These are phyloP conservation scores for Polydrusus pterygomalis DNA, from an alignment of 2,888 invertebrate species.

Conservation along the genomic window DNA sequence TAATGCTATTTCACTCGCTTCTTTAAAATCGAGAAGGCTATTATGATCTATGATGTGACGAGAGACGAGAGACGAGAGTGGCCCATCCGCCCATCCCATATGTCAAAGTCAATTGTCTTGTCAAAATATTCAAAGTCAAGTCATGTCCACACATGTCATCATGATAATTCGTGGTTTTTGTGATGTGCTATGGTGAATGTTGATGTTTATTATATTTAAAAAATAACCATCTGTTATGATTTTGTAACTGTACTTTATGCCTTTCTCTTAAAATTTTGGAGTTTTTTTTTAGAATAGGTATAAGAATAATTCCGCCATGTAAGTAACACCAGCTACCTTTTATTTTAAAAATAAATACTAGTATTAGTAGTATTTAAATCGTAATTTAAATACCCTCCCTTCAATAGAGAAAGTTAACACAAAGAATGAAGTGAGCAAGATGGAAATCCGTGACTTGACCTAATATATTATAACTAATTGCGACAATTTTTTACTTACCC, in stretches of 20 bases:
- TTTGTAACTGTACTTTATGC: conserved; percentile 23
- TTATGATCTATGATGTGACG: no score
- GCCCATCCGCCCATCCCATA: no score
- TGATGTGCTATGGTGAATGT: neutral
- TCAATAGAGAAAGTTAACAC: neutral
- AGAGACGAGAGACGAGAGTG: no score
- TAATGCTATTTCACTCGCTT: no score
- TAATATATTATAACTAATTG: conserved; percentile 3
- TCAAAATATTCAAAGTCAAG: no score
- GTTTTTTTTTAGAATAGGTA: neutral
- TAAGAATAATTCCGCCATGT: neutral
- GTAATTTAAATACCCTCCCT: neutral
- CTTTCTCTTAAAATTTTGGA: conserved; percentile 1
- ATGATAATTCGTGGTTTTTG: no score
- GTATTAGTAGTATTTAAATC: neutral
- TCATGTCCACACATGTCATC: no score
- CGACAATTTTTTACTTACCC: no score
- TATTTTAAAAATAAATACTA: neutral
- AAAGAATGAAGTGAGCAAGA: neutral
- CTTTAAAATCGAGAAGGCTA: no score
- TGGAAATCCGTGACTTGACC: neutral
- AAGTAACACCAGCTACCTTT: neutral
- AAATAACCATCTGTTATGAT: conserved; percentile 31
- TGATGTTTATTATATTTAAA: conserved; percentile 28
- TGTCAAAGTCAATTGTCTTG: no score